A percentile compares a stretch with the other conserved stretches of the same genome.
These are phyloP conservation scores for Podotricha telesiphe DNA, from an alignment of 2,888 invertebrate species.

Conservation along the genomic window DNA sequence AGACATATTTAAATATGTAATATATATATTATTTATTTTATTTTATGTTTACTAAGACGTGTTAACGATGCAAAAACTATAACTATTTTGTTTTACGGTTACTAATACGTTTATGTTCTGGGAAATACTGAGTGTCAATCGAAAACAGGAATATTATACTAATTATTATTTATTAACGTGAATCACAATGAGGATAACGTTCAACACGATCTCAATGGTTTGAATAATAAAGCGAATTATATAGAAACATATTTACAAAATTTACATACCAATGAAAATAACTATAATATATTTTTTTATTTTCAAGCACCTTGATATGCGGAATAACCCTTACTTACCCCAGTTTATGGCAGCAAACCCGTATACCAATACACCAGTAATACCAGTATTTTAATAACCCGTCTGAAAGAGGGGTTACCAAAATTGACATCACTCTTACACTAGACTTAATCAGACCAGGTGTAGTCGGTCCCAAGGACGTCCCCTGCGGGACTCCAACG, in stretches of 20 bases:
- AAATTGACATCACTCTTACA: too few relatives aligned
- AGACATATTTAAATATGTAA: constrained; percentile 12
- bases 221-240: background rate
- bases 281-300: too few relatives aligned
- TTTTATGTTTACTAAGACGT: background rate
- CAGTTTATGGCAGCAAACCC: too few relatives aligned
- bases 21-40: background rate
- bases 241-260: background rate
- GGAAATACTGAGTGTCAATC: background rate
- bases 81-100: background rate
- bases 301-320: too few relatives aligned
- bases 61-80: background rate
- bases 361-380: too few relatives aligned
- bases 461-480: too few relatives aligned
- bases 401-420: too few relatives aligned
- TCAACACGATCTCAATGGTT: background rate
- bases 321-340: too few relatives aligned
- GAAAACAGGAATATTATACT: constrained; percentile 15
- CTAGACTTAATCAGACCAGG: too few relatives aligned
- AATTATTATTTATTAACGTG: constrained; percentile 1
- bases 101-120: background rate
- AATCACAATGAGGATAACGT: constrained; percentile 17
- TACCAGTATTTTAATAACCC: too few relatives aligned
- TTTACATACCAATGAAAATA: background rate
- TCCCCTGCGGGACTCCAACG: too few relatives aligned